phyloP scores from a whole-genome alignment of 2,888 invertebrate species.

The Heliconius cydno region DNA sequence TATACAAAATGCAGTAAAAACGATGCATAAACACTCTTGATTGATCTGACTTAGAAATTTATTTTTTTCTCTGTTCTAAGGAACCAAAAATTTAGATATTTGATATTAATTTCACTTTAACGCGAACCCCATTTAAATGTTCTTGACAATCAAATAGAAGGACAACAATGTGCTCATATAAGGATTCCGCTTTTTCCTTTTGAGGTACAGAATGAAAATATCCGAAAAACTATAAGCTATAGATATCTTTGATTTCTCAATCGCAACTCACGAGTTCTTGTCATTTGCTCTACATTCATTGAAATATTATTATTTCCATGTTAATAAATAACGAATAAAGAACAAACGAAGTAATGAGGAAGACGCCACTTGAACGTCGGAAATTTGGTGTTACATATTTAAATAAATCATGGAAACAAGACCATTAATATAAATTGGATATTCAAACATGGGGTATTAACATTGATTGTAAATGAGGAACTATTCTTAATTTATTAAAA shows the following conservation, averaged over 20 bases:
- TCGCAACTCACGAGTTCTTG: background rate
- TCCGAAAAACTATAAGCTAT: background rate
- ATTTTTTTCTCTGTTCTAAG: too few relatives aligned
- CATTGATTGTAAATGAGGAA: background rate
- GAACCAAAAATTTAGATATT: too few relatives aligned
- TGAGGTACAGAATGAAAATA: too few relatives aligned
- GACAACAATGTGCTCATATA: too few relatives aligned
- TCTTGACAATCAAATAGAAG: too few relatives aligned
- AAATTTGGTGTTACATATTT: constrained; percentile 1
- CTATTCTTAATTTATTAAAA: background rate
- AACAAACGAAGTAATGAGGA: constrained; percentile 7
- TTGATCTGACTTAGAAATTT: too few relatives aligned
- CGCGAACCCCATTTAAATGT: too few relatives aligned
- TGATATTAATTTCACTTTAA: too few relatives aligned
- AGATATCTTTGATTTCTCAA: background rate
- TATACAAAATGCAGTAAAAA: too few relatives aligned
- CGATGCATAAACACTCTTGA: too few relatives aligned
- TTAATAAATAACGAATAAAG: constrained; percentile 8
- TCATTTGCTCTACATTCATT: background rate
- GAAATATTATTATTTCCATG: background rate
- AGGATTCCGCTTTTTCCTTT: too few relatives aligned
- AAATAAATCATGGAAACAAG: constrained; percentile 20
- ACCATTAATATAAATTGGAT: background rate
- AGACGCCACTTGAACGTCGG: constrained; percentile 8
- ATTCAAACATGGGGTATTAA: background rate